Percentiles rank a stretch among this genome's conserved stretches.
Evolutionary conservation across 23 tunicate species (phyloP).

Genomic region (Styela clava): DNA sequence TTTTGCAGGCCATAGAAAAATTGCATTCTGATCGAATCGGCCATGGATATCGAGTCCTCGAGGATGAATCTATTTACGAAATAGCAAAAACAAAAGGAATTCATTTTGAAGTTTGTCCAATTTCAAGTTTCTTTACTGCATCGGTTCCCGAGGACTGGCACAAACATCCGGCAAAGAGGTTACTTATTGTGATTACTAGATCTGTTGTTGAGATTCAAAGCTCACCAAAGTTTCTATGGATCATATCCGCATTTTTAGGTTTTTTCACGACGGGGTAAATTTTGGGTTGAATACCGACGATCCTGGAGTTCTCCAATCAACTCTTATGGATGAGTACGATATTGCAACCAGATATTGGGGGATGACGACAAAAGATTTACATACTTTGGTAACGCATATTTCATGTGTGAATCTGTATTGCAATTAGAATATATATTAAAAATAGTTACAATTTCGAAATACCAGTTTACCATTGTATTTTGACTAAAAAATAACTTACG

Average conservation of each 20-base stretch:
- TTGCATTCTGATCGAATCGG: constrained; percentile 79
- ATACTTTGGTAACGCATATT: constrained; percentile 41
- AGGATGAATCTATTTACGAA: constrained; percentile 48
- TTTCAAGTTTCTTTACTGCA: constrained; percentile 76
- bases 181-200: background rate
- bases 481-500: no score
- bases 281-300: constrained; percentile 84
- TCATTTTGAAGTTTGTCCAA: constrained; percentile 96
- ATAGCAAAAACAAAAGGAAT: constrained; percentile 38
- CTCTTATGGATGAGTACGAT: constrained; percentile 57
- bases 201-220: background rate
- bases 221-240: no score
- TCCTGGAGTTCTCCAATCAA: constrained; percentile 58
- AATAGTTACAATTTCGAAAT: no score
- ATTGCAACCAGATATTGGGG: constrained; percentile 39
- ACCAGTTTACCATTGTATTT: no score
- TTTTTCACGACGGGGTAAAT: constrained; percentile 58
- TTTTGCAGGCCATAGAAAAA: constrained; percentile 58
- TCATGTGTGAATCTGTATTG: background rate
- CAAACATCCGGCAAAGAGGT: constrained; percentile 78
- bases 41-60: constrained; percentile 82
- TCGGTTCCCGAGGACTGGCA: constrained; percentile 51
- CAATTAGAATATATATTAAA: no score
- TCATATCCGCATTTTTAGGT: no score
- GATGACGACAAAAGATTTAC: constrained; percentile 35